Percentiles rank a stretch among this genome's conserved stretches.
Evolutionary conservation across 2,888 invertebrate species (phyloP).

Genomic region (Heliconius cydno): DNA sequence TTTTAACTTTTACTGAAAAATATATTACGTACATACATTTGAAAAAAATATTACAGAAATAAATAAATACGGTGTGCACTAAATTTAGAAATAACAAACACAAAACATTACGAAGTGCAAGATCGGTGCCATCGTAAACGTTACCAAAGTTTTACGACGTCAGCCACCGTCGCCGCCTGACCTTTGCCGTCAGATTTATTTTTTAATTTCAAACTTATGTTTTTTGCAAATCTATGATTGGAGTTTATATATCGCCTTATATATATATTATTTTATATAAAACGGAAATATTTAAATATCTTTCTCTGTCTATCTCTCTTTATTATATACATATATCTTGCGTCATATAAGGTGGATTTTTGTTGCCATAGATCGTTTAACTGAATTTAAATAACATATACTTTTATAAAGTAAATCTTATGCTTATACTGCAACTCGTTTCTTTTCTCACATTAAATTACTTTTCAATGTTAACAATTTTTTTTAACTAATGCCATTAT

Average conservation of each 20-base stretch:
- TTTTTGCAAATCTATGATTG: background rate
- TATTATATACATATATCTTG: too few relatives aligned
- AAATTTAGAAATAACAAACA: slow-evolving; percentile 24
- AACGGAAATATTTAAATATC: too few relatives aligned
- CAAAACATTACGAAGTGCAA: slow-evolving; percentile 31
- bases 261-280: too few relatives aligned
- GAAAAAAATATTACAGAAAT: background rate
- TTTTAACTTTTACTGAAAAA: background rate
- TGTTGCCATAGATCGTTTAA: too few relatives aligned
- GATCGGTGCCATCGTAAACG: slow-evolving; percentile 59
- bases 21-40: background rate
- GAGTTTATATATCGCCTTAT: too few relatives aligned
- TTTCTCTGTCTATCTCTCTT: too few relatives aligned
- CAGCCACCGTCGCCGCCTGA: slow-evolving; percentile 55
- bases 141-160: slow-evolving; percentile 68
- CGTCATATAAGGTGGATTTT: too few relatives aligned
- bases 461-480: too few relatives aligned
- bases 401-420: background rate
- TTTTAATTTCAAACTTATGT: slow-evolving; percentile 44
- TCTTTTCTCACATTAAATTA: too few relatives aligned
- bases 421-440: too few relatives aligned
- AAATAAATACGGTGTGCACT: background rate
- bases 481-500: too few relatives aligned
- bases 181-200: slow-evolving; percentile 53
- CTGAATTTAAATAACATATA: background rate